Percentiles rank a stretch among this genome's conserved stretches.
These are phyloP conservation scores for Odocoileus virginianus DNA, from an alignment of 2,113 vertebrate genomes.

Conservation along the genomic window DNA sequence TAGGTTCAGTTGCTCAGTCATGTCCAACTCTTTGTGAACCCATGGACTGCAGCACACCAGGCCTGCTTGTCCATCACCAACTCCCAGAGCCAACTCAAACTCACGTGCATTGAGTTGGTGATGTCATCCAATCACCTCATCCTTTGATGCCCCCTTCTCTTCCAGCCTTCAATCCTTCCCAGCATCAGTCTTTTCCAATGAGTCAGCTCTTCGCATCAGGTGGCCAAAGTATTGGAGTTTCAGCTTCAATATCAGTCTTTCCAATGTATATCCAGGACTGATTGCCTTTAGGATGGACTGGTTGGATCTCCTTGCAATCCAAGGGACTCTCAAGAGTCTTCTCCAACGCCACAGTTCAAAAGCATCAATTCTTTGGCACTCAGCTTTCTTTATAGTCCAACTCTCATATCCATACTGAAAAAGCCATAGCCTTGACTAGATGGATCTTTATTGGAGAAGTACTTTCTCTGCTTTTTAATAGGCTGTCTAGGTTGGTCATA, in stretches of 20 bases:
- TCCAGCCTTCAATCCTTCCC: background rate
- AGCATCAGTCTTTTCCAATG: background rate
- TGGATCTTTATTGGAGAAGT: background rate
- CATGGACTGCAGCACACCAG: background rate
- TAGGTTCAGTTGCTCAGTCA: accelerated
- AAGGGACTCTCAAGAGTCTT: background rate
- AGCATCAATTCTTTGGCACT: background rate
- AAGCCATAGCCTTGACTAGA: background rate
- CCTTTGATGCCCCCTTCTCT: background rate
- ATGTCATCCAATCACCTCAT: background rate
- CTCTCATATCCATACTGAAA: background rate
- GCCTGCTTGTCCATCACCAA: background rate
- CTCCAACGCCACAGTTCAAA: background rate
- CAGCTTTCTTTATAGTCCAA: background rate
- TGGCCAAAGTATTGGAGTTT: background rate
- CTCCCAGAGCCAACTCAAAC: background rate
- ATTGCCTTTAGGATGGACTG: background rate
- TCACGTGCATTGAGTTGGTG: background rate
- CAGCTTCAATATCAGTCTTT: background rate
- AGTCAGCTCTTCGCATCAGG: background rate
- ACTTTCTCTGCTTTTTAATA: background rate
- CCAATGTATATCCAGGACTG: background rate
- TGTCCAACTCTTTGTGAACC: background rate
- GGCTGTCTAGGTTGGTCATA: background rate
- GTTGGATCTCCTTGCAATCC: background rate